Base-by-base conservation (phyloP, 1,140 invertebrate species). In the Tachypleus tridentatus region DNA sequence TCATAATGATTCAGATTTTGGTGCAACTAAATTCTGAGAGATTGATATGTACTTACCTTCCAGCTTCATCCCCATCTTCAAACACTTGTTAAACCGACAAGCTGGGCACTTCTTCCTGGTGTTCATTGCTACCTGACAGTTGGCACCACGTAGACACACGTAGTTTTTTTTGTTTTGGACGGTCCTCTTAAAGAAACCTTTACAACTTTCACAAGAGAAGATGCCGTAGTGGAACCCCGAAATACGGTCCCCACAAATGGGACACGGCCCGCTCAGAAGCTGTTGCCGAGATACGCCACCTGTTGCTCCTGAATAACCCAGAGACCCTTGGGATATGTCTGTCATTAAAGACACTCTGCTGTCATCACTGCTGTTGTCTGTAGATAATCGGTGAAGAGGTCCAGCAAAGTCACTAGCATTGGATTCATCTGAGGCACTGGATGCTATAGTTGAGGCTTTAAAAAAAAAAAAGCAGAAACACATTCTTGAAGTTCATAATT, bases 151-250 rank as follows among this genome's bases (percentile, higher is more conserved):
- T 59, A 96, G 82, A 76, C 95, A 98, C 66, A 93, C 88, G 77
- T 97, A 98, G 75, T 93, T 91, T 78, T 97, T 97, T 61, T 94
- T 85, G 76, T 98, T 98, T 80, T 98, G 94, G 4, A 98, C 95
- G 56, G 93, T 98, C 67, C 95, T 83, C 77, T 98, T 97, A 79
- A 98, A 98, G 78, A 98, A 98, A 4, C 95, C 95, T 80, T 98
- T 98, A 71, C 82, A 98, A 9, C 90, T 94, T 75, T 98, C 94
- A 79, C 94, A 98, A 8, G 92, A 94, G 77, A 96, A 97, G 71
- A 97, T 97, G 7, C 92, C 92, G 74, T 96, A 96, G 76, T 96
- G 92, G 77, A 94, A 94, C 8, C 93, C 93, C 68, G 89, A 93
- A 70, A 95, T 94, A 76, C 93, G 91, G 76, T 97, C 93, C 0